Evolutionary conservation across 1,140 invertebrate genomes (phyloP).

Genomic region (Drosophila asahinai): DNA sequence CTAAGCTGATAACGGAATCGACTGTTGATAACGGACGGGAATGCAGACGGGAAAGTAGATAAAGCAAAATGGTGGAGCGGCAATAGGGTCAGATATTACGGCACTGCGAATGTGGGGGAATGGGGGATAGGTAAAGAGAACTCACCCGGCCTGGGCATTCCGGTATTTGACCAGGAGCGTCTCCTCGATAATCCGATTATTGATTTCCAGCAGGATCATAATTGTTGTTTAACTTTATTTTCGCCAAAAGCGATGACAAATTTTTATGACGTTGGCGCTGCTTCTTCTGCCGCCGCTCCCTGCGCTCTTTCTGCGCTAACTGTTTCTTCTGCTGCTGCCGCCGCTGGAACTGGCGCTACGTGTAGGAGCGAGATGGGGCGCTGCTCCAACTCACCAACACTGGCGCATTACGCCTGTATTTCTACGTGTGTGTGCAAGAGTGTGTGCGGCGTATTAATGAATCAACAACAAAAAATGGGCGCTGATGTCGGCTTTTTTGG

Average conservation of each 20-base stretch:
- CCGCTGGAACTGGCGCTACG: slow-evolving; percentile 46
- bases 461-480: slow-evolving; percentile 83
- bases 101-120: slow-evolving; percentile 22
- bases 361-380: slow-evolving; percentile 60
- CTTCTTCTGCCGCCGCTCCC: slow-evolving; percentile 69
- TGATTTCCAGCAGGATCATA: slow-evolving; percentile 99
- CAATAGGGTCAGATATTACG: slow-evolving; percentile 46
- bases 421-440: slow-evolving; percentile 21
- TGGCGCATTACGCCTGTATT: slow-evolving; percentile 24
- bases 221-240: slow-evolving; percentile 33
- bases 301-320: slow-evolving; percentile 62
- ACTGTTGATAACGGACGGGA: slow-evolving; percentile 57
- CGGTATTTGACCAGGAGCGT: slow-evolving; percentile 97
- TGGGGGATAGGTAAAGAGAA: slow-evolving; percentile 55
- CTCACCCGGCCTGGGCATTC: slow-evolving; percentile 97
- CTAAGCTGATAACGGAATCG: slow-evolving; percentile 59
- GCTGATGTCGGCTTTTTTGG: slow-evolving; percentile 83
- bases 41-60: slow-evolving; percentile 41
- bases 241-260: slow-evolving; percentile 66
- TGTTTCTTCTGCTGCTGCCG: slow-evolving; percentile 63
- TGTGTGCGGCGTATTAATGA: slow-evolving; percentile 68
- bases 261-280: slow-evolving; percentile 72
- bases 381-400: slow-evolving; percentile 70
- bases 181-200: slow-evolving; percentile 99
- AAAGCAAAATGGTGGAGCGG: slow-evolving; percentile 58